Evolutionary conservation across 53 echinoderm and acorn worm species (phyloP).

Genomic region (Apostichopus leukothele): DNA sequence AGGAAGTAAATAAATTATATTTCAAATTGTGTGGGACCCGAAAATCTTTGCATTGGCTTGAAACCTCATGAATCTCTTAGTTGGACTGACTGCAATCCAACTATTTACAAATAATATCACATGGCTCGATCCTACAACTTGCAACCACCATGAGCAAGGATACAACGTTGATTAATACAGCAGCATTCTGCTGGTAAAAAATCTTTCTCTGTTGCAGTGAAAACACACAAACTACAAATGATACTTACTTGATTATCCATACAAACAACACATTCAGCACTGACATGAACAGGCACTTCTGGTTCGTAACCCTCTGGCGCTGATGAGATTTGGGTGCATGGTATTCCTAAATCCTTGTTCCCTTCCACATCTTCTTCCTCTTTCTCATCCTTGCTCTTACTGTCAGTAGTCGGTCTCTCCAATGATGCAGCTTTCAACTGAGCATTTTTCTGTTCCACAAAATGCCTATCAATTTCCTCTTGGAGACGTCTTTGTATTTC

Average conservation of each 20-base stretch:
- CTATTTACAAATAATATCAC: too few relatives aligned
- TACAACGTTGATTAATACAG: too few relatives aligned
- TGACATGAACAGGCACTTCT: conserved; percentile 85
- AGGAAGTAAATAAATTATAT: too few relatives aligned
- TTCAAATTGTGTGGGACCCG: too few relatives aligned
- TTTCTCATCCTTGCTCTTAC: background rate
- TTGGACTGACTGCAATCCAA: too few relatives aligned
- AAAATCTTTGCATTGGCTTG: too few relatives aligned
- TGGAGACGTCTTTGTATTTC: conserved; percentile 18
- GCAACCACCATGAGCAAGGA: too few relatives aligned
- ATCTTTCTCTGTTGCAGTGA: too few relatives aligned
- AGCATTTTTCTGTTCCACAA: conserved; percentile 59
- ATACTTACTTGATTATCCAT: conserved; percentile 85
- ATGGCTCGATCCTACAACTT: too few relatives aligned
- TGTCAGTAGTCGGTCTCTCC: conserved; percentile 42
- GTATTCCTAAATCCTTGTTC: conserved; percentile 40
- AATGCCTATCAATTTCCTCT: conserved; percentile 39
- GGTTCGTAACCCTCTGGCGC: conserved; percentile 47
- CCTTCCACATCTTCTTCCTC: conserved; percentile 39
- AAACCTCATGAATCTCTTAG: too few relatives aligned
- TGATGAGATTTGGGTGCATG: conserved; percentile 40
- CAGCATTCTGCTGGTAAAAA: too few relatives aligned
- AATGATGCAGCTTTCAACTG: conserved; percentile 64
- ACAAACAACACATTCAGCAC: conserved; percentile 91
- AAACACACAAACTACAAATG: too few relatives aligned